A percentile compares a stretch with the other conserved stretches of the same genome.
phyloP scores from a whole-genome alignment of 92 coral and sea anemone species.

The Pocillopora meandrina region DNA sequence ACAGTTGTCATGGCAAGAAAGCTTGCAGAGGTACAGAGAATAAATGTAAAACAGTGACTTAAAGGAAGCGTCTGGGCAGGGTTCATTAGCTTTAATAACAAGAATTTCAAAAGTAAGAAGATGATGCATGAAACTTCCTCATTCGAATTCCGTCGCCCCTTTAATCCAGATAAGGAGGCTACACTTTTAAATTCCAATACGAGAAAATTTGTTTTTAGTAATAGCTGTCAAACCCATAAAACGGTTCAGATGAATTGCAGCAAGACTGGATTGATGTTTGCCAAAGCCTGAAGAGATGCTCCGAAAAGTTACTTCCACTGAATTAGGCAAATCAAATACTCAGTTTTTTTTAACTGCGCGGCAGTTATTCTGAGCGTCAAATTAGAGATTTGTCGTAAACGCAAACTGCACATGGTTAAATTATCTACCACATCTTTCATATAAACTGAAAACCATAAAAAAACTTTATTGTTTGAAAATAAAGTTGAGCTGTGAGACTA shows the following conservation, averaged over 20 bases:
- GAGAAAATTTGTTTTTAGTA: background rate
- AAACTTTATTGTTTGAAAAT: too few relatives aligned
- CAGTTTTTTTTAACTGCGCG: too few relatives aligned
- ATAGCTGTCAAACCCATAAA: background rate
- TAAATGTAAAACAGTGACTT: background rate
- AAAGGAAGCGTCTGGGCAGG: background rate
- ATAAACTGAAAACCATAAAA: too few relatives aligned
- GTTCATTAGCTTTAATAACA: slow-evolving; percentile 31
- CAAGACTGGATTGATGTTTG: background rate
- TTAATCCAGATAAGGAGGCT: slow-evolving; percentile 36
- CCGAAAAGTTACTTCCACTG: too few relatives aligned
- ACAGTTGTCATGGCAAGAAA: background rate
- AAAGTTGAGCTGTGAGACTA: too few relatives aligned
- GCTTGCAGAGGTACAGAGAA: background rate
- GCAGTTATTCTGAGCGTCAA: too few relatives aligned
- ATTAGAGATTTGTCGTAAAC: too few relatives aligned
- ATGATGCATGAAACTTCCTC: slow-evolving; percentile 20
- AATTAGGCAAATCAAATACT: too few relatives aligned
- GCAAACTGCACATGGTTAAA: too few relatives aligned
- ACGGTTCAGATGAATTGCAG: background rate
- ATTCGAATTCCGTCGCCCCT: slow-evolving; percentile 28
- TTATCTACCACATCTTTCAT: too few relatives aligned
- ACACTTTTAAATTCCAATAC: slow-evolving; percentile 17
- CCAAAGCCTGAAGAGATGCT: background rate
- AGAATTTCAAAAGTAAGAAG: slow-evolving; percentile 30